These are phyloP conservation scores for Psephotus haematonotus DNA, from an alignment of 2,113 vertebrate genomes.

Conservation along the genomic window DNA sequence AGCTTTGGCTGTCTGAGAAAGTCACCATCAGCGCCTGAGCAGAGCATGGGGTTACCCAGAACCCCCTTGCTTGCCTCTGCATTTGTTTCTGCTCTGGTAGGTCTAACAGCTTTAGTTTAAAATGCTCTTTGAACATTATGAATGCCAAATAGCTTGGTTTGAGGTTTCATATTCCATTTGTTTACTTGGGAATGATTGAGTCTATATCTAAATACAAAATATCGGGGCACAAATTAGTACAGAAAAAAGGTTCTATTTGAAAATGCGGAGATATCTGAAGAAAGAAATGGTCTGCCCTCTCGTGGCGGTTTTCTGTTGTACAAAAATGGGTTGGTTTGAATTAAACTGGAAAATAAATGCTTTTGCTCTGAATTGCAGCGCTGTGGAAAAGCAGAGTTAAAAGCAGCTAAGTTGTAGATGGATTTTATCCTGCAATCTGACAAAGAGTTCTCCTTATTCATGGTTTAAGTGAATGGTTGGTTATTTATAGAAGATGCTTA, in stretches of 20 bases:
- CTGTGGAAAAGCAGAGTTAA: neutral
- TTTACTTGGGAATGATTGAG: neutral
- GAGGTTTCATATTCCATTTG: neutral
- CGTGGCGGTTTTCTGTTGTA: neutral
- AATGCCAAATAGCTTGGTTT: neutral
- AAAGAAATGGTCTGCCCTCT: neutral
- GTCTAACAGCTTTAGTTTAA: neutral
- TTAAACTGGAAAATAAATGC: neutral
- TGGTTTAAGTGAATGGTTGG: too few species aligned
- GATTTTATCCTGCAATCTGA: neutral
- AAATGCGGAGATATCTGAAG: neutral
- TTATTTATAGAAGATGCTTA: neutral
- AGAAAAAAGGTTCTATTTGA: neutral
- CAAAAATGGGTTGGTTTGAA: neutral
- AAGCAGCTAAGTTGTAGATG: fast-evolving
- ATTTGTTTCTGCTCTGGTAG: neutral
- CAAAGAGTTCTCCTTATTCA: neutral
- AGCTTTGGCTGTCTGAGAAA: too few species aligned
- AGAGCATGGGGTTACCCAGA: too few species aligned
- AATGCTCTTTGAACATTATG: neutral
- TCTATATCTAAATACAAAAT: neutral
- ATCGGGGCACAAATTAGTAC: fast-evolving
- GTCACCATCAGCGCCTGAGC: too few species aligned
- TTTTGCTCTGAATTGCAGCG: neutral
- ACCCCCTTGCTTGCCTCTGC: too few species aligned